Evolutionary conservation across 2,797 vertebrate species (phyloP), one percentile per base, ranked within the genome.

Genomic region (Pempheris klunzingeri): DNA sequence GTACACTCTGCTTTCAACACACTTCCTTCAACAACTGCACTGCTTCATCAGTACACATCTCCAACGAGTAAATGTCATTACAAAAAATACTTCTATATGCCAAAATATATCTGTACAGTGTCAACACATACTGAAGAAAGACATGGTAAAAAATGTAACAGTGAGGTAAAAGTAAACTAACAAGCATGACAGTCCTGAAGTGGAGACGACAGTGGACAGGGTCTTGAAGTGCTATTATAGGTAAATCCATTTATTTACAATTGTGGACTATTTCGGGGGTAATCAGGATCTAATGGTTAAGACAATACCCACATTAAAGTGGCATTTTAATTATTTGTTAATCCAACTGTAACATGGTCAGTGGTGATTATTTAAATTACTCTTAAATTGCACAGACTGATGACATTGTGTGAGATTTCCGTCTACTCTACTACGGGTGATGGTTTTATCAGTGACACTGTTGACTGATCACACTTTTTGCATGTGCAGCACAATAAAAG

Each of bases 81-180:
- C 87, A 91, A 94, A 95, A 95, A 95, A 95, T 95, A 95, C 84
- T 92, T 93, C 91, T 93, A 91, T 95, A 94, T 95, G 94, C 90
- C 92, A 96, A 96, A 96, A 95, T 95, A 95, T 94, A 95, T 94
- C 91, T 95, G 94, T 95, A 95, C 93, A 95, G 90, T 91, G 92
- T 93, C 87, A 92, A 94, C 89, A 80, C 82, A 92, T 76, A 84
- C 69, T 81, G 64, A 86, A 84, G 78, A 44, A 91, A 83, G 65
- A 61, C 61, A 81, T 80, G 77, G 67, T 36, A 68, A 70, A 78
- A 81, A 78, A 77, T 34, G 52, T 22, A 82, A 88, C 69, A 74
- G 72, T 59, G 86, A 84, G 11, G 75, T 78, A 65, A 71, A 90
- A 84, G 53, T 60, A 85, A 88, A 90, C 71, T 68, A 81, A 87